phyloP scores from a whole-genome alignment of 2,888 invertebrate genomes.

The Zhengitettix transpicula region DNA sequence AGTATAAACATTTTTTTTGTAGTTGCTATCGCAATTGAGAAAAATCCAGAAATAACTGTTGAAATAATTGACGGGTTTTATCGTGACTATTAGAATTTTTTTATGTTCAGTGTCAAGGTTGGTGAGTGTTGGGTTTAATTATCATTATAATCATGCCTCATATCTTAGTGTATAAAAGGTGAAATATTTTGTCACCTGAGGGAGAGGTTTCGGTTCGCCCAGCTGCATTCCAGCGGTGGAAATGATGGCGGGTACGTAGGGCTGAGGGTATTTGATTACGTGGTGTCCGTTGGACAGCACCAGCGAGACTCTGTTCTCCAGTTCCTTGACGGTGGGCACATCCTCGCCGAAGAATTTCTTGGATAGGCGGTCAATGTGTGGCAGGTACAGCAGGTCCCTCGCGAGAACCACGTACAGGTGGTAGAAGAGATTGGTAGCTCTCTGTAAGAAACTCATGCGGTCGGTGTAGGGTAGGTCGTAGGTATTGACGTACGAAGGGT shows the following conservation, averaged over 20 bases:
- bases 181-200: slow-evolving; percentile 21
- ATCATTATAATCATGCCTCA: too few species aligned
- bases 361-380: slow-evolving; percentile 2
- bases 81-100: too few species aligned
- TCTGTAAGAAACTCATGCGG: slow-evolving; percentile 10
- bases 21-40: too few species aligned
- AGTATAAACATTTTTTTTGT: too few species aligned
- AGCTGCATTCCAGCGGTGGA: slow-evolving; percentile 28
- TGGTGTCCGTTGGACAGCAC: slow-evolving; percentile 26
- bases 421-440: slow-evolving; percentile 7
- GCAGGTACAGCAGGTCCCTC: background rate
- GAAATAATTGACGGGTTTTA: too few species aligned
- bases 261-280: slow-evolving; percentile 19
- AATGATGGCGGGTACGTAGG: slow-evolving; percentile 25
- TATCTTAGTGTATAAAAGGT: too few species aligned
- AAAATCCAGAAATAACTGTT: too few species aligned
- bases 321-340: slow-evolving; percentile 22
- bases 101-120: too few species aligned
- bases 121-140: too few species aligned
- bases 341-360: slow-evolving; percentile 13
- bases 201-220: slow-evolving; percentile 23
- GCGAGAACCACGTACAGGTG: background rate
- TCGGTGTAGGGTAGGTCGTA: slow-evolving; percentile 4
- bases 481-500: slow-evolving; percentile 7
- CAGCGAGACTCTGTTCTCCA: slow-evolving; percentile 28